phyloP scores from a whole-genome alignment of 2,113 vertebrate genomes.

The Thermophis baileyi region DNA sequence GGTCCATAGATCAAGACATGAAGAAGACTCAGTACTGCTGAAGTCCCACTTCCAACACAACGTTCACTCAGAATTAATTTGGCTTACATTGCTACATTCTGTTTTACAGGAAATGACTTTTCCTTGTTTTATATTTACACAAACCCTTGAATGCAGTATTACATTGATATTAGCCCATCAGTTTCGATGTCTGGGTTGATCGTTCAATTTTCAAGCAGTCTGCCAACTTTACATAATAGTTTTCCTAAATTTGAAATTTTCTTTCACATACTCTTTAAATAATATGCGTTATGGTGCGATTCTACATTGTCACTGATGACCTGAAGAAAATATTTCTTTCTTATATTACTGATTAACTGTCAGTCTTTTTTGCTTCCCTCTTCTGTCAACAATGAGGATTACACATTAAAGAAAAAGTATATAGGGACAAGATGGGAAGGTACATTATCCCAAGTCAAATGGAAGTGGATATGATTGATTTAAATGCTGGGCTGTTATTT shows the following conservation, averaged over 20 bases:
- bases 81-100: neutral
- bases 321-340: conserved; percentile 51
- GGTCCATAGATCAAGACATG: neutral
- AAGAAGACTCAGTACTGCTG: neutral
- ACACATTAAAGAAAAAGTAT: neutral
- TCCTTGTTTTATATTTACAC: neutral
- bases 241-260: conserved; percentile 40
- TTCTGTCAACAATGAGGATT: conserved; percentile 2
- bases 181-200: conserved; percentile 23
- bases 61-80: neutral
- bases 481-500: conserved; percentile 30
- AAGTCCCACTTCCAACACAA: neutral
- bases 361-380: conserved; percentile 46
- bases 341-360: conserved; percentile 51
- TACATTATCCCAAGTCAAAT: conserved; percentile 15
- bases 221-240: conserved; percentile 48
- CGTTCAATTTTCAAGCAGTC: neutral
- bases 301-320: conserved; percentile 53
- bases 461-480: conserved; percentile 12
- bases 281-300: conserved; percentile 42
- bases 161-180: neutral
- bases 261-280: conserved; percentile 49
- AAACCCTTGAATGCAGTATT: neutral
- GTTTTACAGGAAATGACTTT: neutral
- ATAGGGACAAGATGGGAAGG: conserved; percentile 1